Percentiles rank a stretch among this genome's conserved stretches.
Evolutionary conservation across 2,888 invertebrate species (phyloP).

Genomic region (Drosophila anceps): DNA sequence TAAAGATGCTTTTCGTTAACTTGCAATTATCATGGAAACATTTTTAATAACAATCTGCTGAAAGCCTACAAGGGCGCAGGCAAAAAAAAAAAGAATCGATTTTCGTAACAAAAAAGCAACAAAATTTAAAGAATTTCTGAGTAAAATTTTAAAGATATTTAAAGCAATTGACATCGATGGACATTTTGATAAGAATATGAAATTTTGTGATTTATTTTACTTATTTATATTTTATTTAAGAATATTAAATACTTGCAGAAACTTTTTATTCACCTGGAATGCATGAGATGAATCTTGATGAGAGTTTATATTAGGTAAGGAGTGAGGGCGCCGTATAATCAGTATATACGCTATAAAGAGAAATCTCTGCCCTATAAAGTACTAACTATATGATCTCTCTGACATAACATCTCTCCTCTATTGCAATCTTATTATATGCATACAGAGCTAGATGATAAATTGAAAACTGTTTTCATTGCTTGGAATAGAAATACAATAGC

Average conservation of each 20-base stretch:
- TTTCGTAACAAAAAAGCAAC: not conserved
- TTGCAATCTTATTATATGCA: not conserved
- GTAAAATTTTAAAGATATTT: not conserved
- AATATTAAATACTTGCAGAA: not conserved
- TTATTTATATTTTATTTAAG: not conserved
- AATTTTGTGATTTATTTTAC: not conserved
- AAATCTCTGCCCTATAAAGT: not conserved
- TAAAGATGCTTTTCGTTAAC: constrained; percentile 41
- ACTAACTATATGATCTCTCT: no score
- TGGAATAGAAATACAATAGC: not conserved
- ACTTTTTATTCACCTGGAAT: no score
- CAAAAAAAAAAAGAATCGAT: not conserved
- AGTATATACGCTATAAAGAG: no score
- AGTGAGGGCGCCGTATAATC: no score
- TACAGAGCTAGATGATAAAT: not conserved
- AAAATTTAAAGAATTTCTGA: no score
- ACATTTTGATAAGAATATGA: not conserved
- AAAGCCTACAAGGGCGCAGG: constrained; percentile 2
- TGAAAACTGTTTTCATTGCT: not conserved
- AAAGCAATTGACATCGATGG: not conserved
- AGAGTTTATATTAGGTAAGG: no score
- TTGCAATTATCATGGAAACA: constrained; percentile 54
- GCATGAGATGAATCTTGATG: no score
- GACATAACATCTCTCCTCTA: not conserved
- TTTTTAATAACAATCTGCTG: constrained; percentile 53